Conservation (phyloP, 2,797 vertebrate species). For the Characodon lateralis region DNA sequence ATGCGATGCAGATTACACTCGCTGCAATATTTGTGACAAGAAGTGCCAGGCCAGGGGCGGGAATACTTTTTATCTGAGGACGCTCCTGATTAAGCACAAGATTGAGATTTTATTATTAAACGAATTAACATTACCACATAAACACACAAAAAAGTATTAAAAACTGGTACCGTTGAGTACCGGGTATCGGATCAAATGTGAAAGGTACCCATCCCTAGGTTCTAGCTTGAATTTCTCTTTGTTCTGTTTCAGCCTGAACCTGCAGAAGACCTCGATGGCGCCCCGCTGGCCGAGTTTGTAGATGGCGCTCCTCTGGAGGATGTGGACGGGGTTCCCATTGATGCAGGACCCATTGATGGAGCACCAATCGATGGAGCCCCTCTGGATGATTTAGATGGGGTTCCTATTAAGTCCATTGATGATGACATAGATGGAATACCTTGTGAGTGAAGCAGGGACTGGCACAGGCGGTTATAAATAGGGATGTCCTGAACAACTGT, state of each 20-base stretch:
- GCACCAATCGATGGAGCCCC: conserved; percentile 85
- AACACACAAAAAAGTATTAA: too few relatives aligned
- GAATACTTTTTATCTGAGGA: too few relatives aligned
- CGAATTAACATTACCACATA: too few relatives aligned
- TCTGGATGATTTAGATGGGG: conserved; percentile 92
- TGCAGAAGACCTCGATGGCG: conserved; percentile 92
- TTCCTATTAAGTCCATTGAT: conserved; percentile 92
- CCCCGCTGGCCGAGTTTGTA: conserved; percentile 92
- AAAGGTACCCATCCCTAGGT: too few relatives aligned
- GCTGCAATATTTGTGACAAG: too few relatives aligned
- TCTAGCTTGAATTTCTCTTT: background rate
- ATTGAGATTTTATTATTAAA: too few relatives aligned
- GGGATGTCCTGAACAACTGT: background rate
- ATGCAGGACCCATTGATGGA: conserved; percentile 88
- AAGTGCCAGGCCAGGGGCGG: too few relatives aligned
- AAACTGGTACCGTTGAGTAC: too few relatives aligned
- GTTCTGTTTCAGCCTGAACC: conserved; percentile 63
- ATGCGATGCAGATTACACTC: too few relatives aligned
- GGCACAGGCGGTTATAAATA: too few relatives aligned
- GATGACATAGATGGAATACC: conserved; percentile 97
- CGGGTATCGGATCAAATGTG: too few relatives aligned
- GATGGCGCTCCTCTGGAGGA: conserved; percentile 91
- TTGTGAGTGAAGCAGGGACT: conserved; percentile 77
- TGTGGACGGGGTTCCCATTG: conserved; percentile 93
- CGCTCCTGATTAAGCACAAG: too few relatives aligned